These are phyloP conservation scores for Automeris io DNA, from an alignment of 2,888 invertebrate species.

Conservation along the genomic window DNA sequence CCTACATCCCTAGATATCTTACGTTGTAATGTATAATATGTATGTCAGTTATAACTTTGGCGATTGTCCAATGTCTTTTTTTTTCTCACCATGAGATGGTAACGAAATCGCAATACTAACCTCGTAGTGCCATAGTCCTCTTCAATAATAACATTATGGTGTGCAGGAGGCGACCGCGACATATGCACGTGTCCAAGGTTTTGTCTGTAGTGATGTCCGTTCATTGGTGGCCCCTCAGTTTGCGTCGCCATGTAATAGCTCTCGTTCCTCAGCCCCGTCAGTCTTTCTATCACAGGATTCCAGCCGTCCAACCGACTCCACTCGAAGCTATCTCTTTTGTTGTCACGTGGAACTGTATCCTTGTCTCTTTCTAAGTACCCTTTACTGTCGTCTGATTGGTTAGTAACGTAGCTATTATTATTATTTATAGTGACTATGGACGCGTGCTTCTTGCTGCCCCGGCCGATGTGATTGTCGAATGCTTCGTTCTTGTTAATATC, in stretches of 20 bases:
- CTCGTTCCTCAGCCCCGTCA: slow-evolving; percentile 91
- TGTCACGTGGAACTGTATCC: slow-evolving; percentile 65
- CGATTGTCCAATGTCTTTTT: too few species aligned
- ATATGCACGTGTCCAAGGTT: slow-evolving; percentile 61
- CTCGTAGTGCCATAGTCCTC: slow-evolving; percentile 73
- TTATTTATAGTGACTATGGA: slow-evolving; percentile 71
- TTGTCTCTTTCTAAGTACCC: slow-evolving; percentile 68
- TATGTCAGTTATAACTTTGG: too few species aligned
- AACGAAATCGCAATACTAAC: slow-evolving; percentile 22
- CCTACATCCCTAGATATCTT: too few species aligned
- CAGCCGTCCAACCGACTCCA: slow-evolving; percentile 80
- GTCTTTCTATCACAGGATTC: slow-evolving; percentile 93
- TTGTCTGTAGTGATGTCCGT: slow-evolving; percentile 59
- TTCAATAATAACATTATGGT: slow-evolving; percentile 80
- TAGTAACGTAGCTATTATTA: slow-evolving; percentile 69
- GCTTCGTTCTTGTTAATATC: slow-evolving; percentile 39
- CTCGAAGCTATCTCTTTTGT: slow-evolving; percentile 74
- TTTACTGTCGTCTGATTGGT: slow-evolving; percentile 71
- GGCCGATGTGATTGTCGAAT: slow-evolving; percentile 44
- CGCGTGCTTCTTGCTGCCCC: slow-evolving; percentile 60
- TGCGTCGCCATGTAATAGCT: slow-evolving; percentile 93
- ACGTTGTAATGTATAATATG: too few species aligned
- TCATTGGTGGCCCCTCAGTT: slow-evolving; percentile 74
- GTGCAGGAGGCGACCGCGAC: slow-evolving; percentile 65
- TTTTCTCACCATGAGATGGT: too few species aligned